Conservation (phyloP, 2,797 vertebrate genomes). For the Phaenicophaeus curvirostris region DNA sequence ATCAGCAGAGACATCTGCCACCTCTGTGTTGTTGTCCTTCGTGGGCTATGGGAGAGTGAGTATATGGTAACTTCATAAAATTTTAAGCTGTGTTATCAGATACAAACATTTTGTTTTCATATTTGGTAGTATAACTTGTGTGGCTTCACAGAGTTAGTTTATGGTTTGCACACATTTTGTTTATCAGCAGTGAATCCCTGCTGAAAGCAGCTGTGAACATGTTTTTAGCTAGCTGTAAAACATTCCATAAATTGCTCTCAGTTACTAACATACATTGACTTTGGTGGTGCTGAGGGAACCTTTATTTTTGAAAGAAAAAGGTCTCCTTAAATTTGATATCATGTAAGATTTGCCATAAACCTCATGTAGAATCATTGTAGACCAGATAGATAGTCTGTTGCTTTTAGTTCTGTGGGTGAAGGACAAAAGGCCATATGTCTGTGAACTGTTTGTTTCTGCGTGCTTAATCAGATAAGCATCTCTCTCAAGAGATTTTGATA, state of each 20-base stretch:
- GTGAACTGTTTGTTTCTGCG: neutral
- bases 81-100: neutral
- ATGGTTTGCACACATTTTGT: neutral
- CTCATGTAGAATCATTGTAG: rapidly evolving
- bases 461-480: neutral
- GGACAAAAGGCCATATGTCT: neutral
- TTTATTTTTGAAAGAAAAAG: neutral
- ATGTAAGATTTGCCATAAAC: neutral
- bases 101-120: neutral
- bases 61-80: slow-evolving; percentile 42
- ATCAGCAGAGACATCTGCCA: slow-evolving; percentile 94
- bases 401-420: neutral
- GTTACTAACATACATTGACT: neutral
- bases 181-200: neutral
- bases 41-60: slow-evolving; percentile 99
- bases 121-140: neutral
- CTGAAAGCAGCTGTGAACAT: neutral
- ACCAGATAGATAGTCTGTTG: neutral
- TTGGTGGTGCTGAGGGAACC: neutral
- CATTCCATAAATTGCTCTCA: neutral
- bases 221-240: neutral
- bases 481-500: neutral
- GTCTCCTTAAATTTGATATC: neutral
- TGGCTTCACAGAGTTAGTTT: neutral
- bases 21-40: slow-evolving; percentile 95